Conservation (phyloP, 2,113 vertebrate species). For the Lepisosteus osseus region DNA sequence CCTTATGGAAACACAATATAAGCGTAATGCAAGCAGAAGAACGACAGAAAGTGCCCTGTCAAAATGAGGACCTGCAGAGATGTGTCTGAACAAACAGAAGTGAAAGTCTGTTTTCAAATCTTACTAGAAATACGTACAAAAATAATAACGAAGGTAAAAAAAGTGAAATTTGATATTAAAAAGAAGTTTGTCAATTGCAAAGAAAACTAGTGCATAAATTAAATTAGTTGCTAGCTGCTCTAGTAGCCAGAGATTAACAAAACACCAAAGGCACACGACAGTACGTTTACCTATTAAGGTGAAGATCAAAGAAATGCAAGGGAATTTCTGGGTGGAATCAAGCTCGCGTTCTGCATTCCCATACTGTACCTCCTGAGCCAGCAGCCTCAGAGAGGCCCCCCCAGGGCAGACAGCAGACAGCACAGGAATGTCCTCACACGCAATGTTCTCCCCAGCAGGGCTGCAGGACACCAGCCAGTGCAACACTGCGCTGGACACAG, state of each 20-base stretch:
- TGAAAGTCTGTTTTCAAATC: too few relatives aligned
- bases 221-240: neutral
- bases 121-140: too few relatives aligned
- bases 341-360: neutral
- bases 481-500: constrained; percentile 52
- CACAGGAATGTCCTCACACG: constrained; percentile 33
- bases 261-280: neutral
- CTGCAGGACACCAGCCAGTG: constrained; percentile 76
- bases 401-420: constrained; percentile 62
- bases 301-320: neutral
- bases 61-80: too few relatives aligned
- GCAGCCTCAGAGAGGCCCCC: constrained; percentile 66
- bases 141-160: too few relatives aligned
- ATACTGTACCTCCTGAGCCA: constrained; percentile 68
- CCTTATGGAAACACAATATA: neutral
- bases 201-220: neutral
- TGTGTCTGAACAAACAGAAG: too few relatives aligned
- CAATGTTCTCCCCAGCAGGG: constrained; percentile 29
- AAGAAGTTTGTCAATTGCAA: neutral
- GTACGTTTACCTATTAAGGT: neutral
- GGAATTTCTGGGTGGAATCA: neutral
- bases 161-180: too few relatives aligned
- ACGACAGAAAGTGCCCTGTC: too few relatives aligned
- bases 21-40: too few relatives aligned
- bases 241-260: neutral